Conservation (phyloP, 2,113 vertebrate genomes). For the Hemicordylus capensis region DNA sequence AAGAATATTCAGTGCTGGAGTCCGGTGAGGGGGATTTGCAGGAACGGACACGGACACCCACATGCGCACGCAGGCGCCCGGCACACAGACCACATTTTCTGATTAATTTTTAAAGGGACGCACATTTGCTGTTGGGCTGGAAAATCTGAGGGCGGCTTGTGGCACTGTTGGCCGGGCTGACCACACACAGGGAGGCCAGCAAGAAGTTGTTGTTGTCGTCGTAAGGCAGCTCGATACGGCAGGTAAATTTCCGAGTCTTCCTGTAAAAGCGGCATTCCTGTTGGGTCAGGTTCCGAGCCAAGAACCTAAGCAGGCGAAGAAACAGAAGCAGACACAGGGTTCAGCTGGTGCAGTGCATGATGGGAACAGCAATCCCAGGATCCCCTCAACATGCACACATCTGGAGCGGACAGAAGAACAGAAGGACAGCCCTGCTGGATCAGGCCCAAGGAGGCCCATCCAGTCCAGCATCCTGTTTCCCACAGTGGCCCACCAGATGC, state of each 20-base stretch:
- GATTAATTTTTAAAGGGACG: too few species aligned
- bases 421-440: too few species aligned
- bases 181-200: conserved; percentile 52
- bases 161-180: background rate
- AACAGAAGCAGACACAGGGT: accelerated
- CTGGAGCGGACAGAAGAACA: too few species aligned
- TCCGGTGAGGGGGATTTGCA: too few species aligned
- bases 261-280: conserved; percentile 63
- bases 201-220: conserved; percentile 34
- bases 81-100: too few species aligned
- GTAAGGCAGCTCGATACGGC: conserved; percentile 48
- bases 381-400: too few species aligned
- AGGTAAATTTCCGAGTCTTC: conserved; percentile 54
- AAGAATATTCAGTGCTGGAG: too few species aligned
- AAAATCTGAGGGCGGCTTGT: conserved; percentile 37
- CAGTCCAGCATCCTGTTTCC: too few species aligned
- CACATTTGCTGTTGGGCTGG: conserved; percentile 44
- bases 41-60: too few species aligned
- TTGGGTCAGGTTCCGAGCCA: accelerated
- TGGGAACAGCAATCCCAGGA: background rate
- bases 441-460: too few species aligned
- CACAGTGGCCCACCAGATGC: too few species aligned
- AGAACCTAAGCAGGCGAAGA: conserved; percentile 22
- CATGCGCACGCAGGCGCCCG: too few species aligned
- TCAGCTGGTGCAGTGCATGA: background rate